phyloP scores from a whole-genome alignment of 2,113 vertebrate species.

The Empidonax traillii region DNA sequence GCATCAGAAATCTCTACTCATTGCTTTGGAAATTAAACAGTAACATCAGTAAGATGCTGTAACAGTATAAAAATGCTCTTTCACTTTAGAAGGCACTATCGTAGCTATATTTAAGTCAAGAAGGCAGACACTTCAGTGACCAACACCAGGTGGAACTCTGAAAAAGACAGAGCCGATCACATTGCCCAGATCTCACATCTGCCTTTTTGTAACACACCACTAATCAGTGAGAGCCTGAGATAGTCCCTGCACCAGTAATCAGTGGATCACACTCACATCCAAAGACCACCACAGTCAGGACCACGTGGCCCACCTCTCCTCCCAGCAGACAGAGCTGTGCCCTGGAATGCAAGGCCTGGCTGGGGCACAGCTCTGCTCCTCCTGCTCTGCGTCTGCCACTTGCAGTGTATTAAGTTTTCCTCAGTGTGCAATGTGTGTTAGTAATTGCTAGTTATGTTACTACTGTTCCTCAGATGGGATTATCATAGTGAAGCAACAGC shows the following conservation, averaged over 20 bases:
- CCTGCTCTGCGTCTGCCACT: neutral
- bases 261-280: no score
- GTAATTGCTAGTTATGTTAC: conserved; percentile 24
- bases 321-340: neutral
- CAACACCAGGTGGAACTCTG: neutral
- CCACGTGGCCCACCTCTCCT: neutral
- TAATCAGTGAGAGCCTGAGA: accelerated
- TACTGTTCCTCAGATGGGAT: conserved; percentile 28
- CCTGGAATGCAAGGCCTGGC: accelerated
- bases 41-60: neutral
- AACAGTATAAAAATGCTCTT: neutral
- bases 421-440: neutral
- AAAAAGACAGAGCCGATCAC: neutral
- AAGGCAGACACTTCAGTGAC: neutral
- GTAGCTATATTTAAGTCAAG: neutral
- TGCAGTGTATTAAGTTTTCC: neutral
- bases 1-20: neutral
- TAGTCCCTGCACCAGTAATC: neutral
- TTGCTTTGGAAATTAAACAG: neutral
- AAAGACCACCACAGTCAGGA: neutral
- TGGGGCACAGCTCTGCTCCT: accelerated
- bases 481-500: conserved; percentile 39
- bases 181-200: neutral
- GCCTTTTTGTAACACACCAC: neutral
- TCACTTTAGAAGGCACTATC: neutral